Conservation (phyloP, 2,113 vertebrate species). For the Pungitius pungitius region DNA sequence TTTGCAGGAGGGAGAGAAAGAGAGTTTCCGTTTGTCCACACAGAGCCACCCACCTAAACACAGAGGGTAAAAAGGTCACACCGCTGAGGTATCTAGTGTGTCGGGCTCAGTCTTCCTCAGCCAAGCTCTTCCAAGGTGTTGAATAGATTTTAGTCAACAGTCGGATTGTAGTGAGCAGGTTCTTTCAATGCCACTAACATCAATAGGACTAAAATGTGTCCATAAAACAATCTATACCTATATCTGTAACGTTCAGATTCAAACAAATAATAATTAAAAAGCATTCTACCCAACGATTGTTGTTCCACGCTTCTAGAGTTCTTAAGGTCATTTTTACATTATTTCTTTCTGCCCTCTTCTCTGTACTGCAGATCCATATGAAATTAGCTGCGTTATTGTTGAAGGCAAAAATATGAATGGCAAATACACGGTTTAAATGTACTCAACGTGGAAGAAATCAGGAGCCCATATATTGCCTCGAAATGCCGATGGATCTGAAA, state of each 20-base stretch:
- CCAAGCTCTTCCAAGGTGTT: constrained; percentile 24
- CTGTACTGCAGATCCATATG: not conserved
- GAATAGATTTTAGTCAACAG: not conserved
- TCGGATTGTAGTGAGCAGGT: not conserved
- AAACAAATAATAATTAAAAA: not conserved
- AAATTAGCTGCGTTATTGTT: not conserved
- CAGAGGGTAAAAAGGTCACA: constrained; percentile 28
- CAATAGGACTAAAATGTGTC: not conserved
- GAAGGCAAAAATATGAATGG: not conserved
- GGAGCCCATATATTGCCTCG: not conserved
- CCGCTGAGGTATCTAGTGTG: constrained; percentile 38
- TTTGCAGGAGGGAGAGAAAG: constrained; percentile 20
- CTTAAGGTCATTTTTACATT: not conserved
- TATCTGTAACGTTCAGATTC: not conserved
- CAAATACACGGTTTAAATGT: not conserved
- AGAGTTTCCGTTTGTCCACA: constrained; percentile 36
- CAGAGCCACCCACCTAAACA: constrained; percentile 46
- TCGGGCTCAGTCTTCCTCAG: constrained; percentile 10
- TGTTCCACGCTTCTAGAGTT: not conserved
- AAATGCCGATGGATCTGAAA: not conserved
- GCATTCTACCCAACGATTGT: not conserved
- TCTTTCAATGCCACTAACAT: not conserved
- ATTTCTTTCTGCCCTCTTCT: not conserved
- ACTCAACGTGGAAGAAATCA: not conserved
- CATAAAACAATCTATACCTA: not conserved